Base-by-base conservation (phyloP, 2,797 vertebrate genomes). In the Halcyon leucocephala region DNA sequence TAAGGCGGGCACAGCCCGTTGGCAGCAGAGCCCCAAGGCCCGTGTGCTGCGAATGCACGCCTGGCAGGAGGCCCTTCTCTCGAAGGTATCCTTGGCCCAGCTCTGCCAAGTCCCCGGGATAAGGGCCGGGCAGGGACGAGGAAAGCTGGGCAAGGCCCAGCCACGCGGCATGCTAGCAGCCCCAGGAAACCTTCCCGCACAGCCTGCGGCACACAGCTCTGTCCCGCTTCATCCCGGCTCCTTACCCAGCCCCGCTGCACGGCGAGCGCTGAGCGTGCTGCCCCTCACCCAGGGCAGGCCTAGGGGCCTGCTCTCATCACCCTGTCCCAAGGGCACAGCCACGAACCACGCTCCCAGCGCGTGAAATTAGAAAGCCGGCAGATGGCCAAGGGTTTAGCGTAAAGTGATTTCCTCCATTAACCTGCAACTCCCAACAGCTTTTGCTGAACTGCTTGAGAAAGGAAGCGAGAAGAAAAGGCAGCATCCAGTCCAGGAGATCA, bases 21-120 rank as follows among this genome's bases (percentile, higher is more conserved):
- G 72, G 64, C 86, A 83, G 78, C 79, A 26, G 64, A 81, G 31
- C 14, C 28, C 33, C 5, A 0, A 21, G 33, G 26, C 13, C 82
- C 0, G 0, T 2, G 1, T 1, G 79, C 91, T 85, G 79, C 0
- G 2, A 96, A 18, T 6, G 76, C 86, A 67, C 14, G 44, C 1
- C 91, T 96, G 94, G 95, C 92, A 83, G 33, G 2, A 57, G 41
- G 82, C 88, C 78, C 57, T 77, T 11, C 86, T 92, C 90, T 95
- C 28, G 21, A 95, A 85, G 84, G 57, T 16, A 67, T 55, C 67
- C 64, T 29, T 0, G 3, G 71, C 64, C 73, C 84, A 46, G 78
- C 61, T n/a, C 71, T 80, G 90, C 83, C 95, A 87, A 64, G 73
- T 25, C 28, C 24, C 24, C 2, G 51, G 31, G 15, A 70, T 22